Conservation (phyloP, 2,797 vertebrate genomes). For the Sebastes steindachneri region DNA sequence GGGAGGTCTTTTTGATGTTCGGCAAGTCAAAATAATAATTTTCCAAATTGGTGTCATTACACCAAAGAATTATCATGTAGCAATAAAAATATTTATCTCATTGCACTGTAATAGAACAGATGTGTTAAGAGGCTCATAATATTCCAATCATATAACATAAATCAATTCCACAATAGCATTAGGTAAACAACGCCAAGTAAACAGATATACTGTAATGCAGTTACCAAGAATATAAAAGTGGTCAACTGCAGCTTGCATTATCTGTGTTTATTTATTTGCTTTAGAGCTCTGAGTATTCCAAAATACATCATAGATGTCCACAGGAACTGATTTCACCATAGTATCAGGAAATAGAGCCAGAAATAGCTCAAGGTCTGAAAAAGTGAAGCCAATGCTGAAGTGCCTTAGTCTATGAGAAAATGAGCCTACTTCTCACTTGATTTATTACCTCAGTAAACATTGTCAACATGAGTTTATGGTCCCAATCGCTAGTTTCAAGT, state of each 20-base stretch:
- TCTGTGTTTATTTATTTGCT: neutral
- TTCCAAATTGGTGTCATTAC: neutral
- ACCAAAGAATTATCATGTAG: neutral
- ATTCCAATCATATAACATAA: neutral
- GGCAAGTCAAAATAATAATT: neutral
- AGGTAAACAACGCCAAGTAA: neutral
- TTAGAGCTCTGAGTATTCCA: neutral
- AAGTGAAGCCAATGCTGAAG: too few species aligned
- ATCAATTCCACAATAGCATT: neutral
- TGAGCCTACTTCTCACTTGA: too few species aligned
- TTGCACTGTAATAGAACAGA: neutral
- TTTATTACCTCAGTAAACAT: too few species aligned
- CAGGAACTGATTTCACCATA: neutral
- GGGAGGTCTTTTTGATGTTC: conserved; percentile 1
- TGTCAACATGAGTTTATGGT: too few species aligned
- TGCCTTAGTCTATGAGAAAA: too few species aligned
- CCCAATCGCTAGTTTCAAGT: too few species aligned
- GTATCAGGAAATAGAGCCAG: neutral
- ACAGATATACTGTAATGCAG: neutral
- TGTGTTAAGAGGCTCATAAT: conserved; percentile 2
- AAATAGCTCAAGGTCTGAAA: too few species aligned
- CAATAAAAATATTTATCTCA: conserved; percentile 5
- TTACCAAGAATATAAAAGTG: neutral
- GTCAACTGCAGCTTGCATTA: neutral
- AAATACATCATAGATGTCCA: neutral